Base-by-base conservation (phyloP, 2,888 invertebrate species). In the Phaedon cochleariae region DNA sequence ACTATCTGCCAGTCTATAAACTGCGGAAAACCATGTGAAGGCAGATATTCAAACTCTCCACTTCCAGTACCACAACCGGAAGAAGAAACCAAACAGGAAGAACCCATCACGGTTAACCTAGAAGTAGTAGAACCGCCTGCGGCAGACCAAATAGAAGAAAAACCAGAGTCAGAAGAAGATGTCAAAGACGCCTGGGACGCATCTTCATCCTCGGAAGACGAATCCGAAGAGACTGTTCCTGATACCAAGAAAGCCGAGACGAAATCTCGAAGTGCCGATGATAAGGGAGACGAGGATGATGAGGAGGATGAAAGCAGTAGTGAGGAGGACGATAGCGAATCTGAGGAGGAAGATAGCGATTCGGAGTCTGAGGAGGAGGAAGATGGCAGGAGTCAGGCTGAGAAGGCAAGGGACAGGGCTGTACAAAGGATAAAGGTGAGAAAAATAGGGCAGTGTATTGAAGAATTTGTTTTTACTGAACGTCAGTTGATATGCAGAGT, bases 131-230 rank as follows among this genome's bases (percentile, higher is more conserved):
- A 66, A 48, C 48, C 54, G 6, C 21, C 18, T n/a, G 53, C 18
- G 20, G 59, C 41, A 17, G 66, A 55, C 15, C 21, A 75, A 37
- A 76, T 77, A 73, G 79, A 74, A 62, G 74, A 76, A 37, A 76
- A 79, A 74, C 79, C 75, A 75, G 74, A 80, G 62, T 81, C 82
- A 37, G 81, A 80, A 5, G 88, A 86, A 73, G 88, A 89, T 67
- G 89, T 95, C 0, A 94, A 95, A 81, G 93, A 95, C 76, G 88
- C 93, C 0, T 95, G 95, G 94, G 95, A 95, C 83, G 92, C 91
- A 51, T 87, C 87, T 10, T 78, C 77, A 21, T 87, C 87, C 5
- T 77, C 77, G n/a, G 88, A 85, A 20, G 88, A 85, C 62, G 89
- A 88, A 70, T 82, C 81, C 4, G 83, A 83, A 60, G 84, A 85